Base-by-base conservation (phyloP, 2,113 vertebrate genomes). In the Haemorhous mexicanus region DNA sequence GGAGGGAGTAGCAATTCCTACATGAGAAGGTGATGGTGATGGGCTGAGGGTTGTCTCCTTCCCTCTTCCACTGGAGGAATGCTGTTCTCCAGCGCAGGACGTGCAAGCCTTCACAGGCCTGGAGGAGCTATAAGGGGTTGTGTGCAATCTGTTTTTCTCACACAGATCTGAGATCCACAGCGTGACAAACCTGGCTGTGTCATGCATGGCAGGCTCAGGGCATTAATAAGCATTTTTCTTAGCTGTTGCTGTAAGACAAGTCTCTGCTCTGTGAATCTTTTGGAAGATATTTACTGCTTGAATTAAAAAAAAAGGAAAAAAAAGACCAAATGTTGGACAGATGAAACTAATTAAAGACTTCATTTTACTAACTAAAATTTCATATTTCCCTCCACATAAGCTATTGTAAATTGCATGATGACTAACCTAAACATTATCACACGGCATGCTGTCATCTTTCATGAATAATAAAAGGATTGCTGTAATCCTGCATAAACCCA, bases 331-430 rank as follows among this genome's bases (percentile, higher is more conserved):
- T 84, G 59, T 80, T 83, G 43, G 50, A 44, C 96, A 97, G 93
- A 91, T 94, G 82, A 92, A 92, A 89, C 68, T 64, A 95, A 92
- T 94, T 94, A 89, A 90, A 91, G 6, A 5, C 55, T 92, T 96
- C 52, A 78, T 47, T 96, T 95, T 61, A 78, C 49, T 89, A 68
- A 82, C 44, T 93, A 93, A 84, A 88, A 90, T 64, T 92, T 90
- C 50, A 2, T 68, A 94, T 96, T 93, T 88, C 87, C 85, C 81
- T 93, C 89, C 61, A 66, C 39, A 27, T 78, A 87, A 61, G 16
- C 76, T 96, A 74, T 95, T 93, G 62, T 68, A 84, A 90, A 85
- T 91, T 93, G 58, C 88, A 87, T 33, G 86, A 94, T 91, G 85
- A 87, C 76, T 96, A 94, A 86, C 64, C 66, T 91, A 94, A 92